Evolutionary conservation across 2,888 invertebrate genomes (phyloP).

Genomic region (Drosophila seclusa): DNA sequence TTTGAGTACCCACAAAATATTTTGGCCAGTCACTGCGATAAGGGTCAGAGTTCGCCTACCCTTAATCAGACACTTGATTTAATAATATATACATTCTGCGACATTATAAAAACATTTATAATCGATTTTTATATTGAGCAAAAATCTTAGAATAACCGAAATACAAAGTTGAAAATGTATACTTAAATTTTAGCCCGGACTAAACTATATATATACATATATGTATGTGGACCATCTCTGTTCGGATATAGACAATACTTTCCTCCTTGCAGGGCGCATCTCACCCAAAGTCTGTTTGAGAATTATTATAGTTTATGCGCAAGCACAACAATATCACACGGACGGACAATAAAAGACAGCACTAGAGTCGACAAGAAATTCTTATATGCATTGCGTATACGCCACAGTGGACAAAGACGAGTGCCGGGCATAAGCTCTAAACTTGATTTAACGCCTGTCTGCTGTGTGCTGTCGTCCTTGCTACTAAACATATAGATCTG

Average conservation of each 20-base stretch:
- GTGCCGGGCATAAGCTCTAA: slow-evolving; percentile 20
- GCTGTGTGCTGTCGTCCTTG: slow-evolving; percentile 8
- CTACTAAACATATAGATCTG: slow-evolving; percentile 18
- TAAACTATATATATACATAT: no score
- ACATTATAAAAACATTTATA: no score
- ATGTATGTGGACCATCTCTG: neutral
- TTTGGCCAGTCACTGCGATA: neutral
- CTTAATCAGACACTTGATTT: neutral
- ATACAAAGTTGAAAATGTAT: no score
- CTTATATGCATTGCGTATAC: slow-evolving; percentile 38
- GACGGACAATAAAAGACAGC: neutral
- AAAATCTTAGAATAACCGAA: no score
- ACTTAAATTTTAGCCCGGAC: no score
- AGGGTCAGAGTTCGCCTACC: slow-evolving; percentile 1
- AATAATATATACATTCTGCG: neutral
- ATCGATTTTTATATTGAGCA: no score
- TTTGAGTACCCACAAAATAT: neutral
- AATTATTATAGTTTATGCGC: slow-evolving; percentile 74
- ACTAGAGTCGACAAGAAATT: slow-evolving; percentile 4
- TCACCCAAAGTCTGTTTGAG: slow-evolving; percentile 29
- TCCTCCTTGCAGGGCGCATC: neutral
- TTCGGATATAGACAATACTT: slow-evolving; percentile 1
- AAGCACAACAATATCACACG: slow-evolving; percentile 53
- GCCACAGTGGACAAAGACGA: slow-evolving; percentile 12
- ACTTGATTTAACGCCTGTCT: slow-evolving; percentile 56